These are phyloP conservation scores for Thumatha senex DNA, from an alignment of 2,888 invertebrate species.

Conservation along the genomic window DNA sequence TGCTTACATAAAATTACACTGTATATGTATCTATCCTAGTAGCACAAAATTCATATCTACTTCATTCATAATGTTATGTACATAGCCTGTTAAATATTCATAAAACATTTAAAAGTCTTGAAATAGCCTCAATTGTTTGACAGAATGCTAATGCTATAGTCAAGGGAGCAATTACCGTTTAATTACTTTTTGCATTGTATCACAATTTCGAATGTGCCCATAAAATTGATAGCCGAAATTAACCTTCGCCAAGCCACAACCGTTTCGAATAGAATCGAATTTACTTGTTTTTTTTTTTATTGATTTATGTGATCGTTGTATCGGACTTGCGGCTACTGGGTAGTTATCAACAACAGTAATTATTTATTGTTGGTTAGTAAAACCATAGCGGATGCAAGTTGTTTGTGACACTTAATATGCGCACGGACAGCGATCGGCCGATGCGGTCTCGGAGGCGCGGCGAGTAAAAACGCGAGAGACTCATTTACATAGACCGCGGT, in stretches of 20 bases:
- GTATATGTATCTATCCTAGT: conserved; percentile 32
- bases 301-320: conserved; percentile 48
- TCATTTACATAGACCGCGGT: conserved; percentile 79
- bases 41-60: conserved; percentile 46
- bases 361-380: conserved; percentile 73
- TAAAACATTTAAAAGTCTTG: conserved; percentile 62
- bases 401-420: conserved; percentile 77
- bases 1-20: conserved; percentile 56
- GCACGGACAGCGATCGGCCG: conserved; percentile 69
- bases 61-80: conserved; percentile 55
- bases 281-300: conserved; percentile 45
- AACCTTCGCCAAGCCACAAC: conserved; percentile 35
- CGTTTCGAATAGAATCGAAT: conserved; percentile 35
- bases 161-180: conserved; percentile 54
- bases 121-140: conserved; percentile 55
- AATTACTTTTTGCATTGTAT: conserved; percentile 53
- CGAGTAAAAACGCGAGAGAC: conserved; percentile 71
- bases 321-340: conserved; percentile 44
- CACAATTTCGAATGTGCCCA: conserved; percentile 46
- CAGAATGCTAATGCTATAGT: conserved; percentile 54
- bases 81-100: conserved; percentile 64
- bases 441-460: conserved; percentile 56
- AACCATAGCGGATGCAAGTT: conserved; percentile 76
- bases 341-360: conserved; percentile 74
- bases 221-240: conserved; percentile 45